Percentiles rank a stretch among this genome's conserved stretches.
Evolutionary conservation across 2,888 invertebrate genomes (phyloP).

Genomic region (Rhynchonema sp.): DNA sequence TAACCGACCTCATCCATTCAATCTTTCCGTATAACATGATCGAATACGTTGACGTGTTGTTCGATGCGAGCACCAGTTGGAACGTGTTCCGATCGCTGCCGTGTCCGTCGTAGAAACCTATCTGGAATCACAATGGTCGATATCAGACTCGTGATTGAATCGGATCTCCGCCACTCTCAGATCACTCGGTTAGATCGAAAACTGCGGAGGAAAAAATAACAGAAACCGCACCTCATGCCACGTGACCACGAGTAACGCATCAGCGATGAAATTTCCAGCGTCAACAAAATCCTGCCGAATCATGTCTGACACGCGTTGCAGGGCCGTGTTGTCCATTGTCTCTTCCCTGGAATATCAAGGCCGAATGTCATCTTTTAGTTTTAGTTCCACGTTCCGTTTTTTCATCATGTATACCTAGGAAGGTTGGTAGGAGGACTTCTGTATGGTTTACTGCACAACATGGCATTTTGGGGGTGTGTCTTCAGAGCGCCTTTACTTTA

Average conservation of each 20-base stretch:
- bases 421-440: too few relatives aligned
- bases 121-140: constrained; percentile 30
- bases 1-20: constrained; percentile 47
- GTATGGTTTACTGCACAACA: too few relatives aligned
- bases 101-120: constrained; percentile 51
- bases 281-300: constrained; percentile 53
- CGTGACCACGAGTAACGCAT: constrained; percentile 60
- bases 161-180: too few relatives aligned
- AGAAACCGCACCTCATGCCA: constrained; percentile 45
- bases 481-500: too few relatives aligned
- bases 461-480: too few relatives aligned
- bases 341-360: constrained; percentile 27
- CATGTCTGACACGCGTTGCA: constrained; percentile 43
- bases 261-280: constrained; percentile 51
- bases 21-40: constrained; percentile 72
- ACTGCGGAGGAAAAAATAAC: background rate
- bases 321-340: constrained; percentile 26
- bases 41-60: constrained; percentile 57
- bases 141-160: background rate
- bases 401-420: too few relatives aligned
- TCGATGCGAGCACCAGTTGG: constrained; percentile 53
- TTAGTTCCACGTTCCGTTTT: background rate
- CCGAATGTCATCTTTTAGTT: background rate
- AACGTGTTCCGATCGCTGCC: constrained; percentile 41
- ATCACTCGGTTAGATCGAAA: too few relatives aligned